Evolutionary conservation across 1,140 invertebrate genomes (phyloP).

Genomic region (Sminthurides bifidus): DNA sequence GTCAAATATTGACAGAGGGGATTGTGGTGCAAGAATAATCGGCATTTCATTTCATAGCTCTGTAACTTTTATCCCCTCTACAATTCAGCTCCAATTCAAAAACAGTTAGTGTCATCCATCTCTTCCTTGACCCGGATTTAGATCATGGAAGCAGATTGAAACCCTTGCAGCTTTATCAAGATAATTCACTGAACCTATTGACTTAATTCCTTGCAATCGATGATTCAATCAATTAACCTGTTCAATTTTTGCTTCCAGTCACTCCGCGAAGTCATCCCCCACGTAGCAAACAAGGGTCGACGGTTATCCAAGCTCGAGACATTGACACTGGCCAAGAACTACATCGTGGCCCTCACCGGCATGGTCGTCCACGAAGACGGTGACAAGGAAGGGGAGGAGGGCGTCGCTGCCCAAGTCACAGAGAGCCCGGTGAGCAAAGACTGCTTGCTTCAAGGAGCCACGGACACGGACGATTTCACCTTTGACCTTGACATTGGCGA

Average conservation of each 20-base stretch:
- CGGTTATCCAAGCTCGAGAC: slow-evolving; percentile 85
- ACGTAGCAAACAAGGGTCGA: slow-evolving; percentile 65
- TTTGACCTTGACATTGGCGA: slow-evolving; percentile 31
- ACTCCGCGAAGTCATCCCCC: slow-evolving; percentile 79
- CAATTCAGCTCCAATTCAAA: too few species aligned
- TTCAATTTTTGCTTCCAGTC: slow-evolving; percentile 47
- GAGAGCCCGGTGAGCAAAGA: slow-evolving; percentile 32
- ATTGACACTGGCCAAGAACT: slow-evolving; percentile 79
- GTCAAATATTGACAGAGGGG: too few species aligned
- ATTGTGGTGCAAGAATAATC: too few species aligned
- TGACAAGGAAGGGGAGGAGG: slow-evolving; percentile 14
- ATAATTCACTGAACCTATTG: too few species aligned
- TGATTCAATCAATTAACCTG: too few species aligned
- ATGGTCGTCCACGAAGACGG: slow-evolving; percentile 42
- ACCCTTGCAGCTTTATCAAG: too few species aligned
- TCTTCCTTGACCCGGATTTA: too few species aligned
- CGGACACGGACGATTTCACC: slow-evolving; percentile 26
- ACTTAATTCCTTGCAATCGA: too few species aligned
- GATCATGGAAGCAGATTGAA: too few species aligned
- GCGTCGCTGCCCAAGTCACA: neutral
- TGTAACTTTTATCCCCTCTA: too few species aligned
- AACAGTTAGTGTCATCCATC: too few species aligned
- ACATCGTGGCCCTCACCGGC: slow-evolving; percentile 83
- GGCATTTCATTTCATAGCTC: too few species aligned
- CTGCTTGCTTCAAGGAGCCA: slow-evolving; percentile 27